Evolutionary conservation across 1,140 invertebrate genomes (phyloP).

Genomic region (Neuroterus valhalla): DNA sequence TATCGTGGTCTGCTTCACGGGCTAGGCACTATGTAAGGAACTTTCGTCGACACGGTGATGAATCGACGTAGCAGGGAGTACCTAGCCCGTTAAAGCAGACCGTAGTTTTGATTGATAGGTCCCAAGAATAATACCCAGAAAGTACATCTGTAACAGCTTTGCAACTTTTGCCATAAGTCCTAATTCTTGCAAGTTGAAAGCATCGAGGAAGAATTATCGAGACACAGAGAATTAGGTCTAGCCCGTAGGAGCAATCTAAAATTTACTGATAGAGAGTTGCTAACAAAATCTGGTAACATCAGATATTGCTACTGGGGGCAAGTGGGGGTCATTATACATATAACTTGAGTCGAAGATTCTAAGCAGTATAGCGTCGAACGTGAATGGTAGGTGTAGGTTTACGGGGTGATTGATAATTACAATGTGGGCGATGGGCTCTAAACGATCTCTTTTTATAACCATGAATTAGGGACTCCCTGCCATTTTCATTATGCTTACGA

Average conservation of each 20-base stretch:
- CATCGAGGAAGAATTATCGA: too few relatives aligned
- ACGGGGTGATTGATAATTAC: neutral
- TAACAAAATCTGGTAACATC: too few relatives aligned
- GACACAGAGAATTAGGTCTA: too few relatives aligned
- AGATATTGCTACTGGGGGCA: too few relatives aligned
- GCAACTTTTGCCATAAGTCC: neutral
- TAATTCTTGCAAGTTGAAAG: too few relatives aligned
- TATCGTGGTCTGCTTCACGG: conserved; percentile 56
- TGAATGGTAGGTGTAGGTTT: conserved; percentile 5
- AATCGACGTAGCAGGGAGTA: conserved; percentile 53
- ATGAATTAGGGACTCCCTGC: neutral
- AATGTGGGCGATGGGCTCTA: conserved; percentile 34
- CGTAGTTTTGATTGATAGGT: conserved; percentile 30
- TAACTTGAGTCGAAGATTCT: neutral
- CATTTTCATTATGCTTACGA: conserved; percentile 2
- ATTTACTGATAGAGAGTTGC: too few relatives aligned
- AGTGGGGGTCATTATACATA: neutral
- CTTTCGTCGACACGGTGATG: conserved; percentile 35
- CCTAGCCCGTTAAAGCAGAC: conserved; percentile 62
- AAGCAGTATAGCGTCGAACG: conserved; percentile 19
- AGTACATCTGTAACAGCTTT: conserved; percentile 5
- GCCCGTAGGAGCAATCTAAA: too few relatives aligned
- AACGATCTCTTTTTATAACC: conserved; percentile 19
- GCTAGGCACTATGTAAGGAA: conserved; percentile 66
- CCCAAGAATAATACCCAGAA: conserved; percentile 11